Evolutionary conservation across 2,797 vertebrate genomes (phyloP), one percentile per base, ranked within the genome.

Genomic region (Cuculus canorus): DNA sequence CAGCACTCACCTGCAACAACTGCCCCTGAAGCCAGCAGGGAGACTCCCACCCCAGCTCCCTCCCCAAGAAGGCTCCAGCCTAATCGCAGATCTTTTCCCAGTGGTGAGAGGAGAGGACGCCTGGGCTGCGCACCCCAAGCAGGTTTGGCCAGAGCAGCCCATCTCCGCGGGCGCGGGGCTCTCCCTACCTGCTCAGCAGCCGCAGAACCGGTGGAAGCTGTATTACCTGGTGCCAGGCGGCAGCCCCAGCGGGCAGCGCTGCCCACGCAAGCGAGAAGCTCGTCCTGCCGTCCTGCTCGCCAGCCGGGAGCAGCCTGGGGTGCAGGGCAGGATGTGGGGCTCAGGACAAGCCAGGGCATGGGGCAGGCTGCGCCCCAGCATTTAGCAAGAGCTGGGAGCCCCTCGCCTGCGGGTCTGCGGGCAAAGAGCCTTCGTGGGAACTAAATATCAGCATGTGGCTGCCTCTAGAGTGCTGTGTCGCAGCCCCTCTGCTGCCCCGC

Each of bases 131-230:
- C 56, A n/a, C 17, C 71, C 33, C 1, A 1, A 91, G 92, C 93
- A 93, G 93, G 92, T 95, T 85, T 78, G 64, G 82, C 91, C 0
- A 1, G 78, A 64, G 75, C 48, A 68, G 33, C 68, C 86, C 5
- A 5, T 82, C 71, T 76, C 32, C 33, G n/a, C n/a, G 8, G 70
- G 68, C 18, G 5, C 5, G 4, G 13, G 73, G 86, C 77, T 88
- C 43, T 80, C 37, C 57, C 28, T 33, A 50, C 69, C 86, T 47
- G 80, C 94, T 93, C 57, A 13, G 73, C 91, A 96, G 82, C 92
- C 56, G 5, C 87, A 84, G 91, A 93, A 93, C 95, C 75, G 86
- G 95, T 82, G 92, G 66, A 66, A 25, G 83, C 95, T 94, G 95
- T 63, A 69, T 54, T 82, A 47, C 79, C 79, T 82, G 90, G 93